Base-by-base conservation (phyloP, 2,888 invertebrate genomes). In the Spisula subtruncata region DNA sequence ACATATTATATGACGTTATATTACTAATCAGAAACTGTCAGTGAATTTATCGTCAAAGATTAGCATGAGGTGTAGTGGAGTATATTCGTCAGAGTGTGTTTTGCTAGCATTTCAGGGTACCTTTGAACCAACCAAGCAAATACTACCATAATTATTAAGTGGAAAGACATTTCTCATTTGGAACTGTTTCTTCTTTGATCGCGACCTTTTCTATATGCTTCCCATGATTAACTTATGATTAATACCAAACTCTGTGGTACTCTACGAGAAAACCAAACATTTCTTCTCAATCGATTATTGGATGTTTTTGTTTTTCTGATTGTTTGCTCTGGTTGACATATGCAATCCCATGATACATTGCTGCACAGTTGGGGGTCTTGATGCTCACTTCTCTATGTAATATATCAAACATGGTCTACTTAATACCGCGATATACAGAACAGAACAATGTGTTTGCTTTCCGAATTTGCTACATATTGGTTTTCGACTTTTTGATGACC, bases 271-370 rank as follows among this genome's bases (percentile, higher is more conserved):
- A 54, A 79, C 51, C 14, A 10, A 29, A 56, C 41, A 85, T 85
- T 56, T 85, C 80, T 51, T 29, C 54, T 20, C 4, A 54, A 85
- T 85, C 75, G 85, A 85, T 85, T 75, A 46, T 18, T 12, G 48
- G 32, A 82, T 54, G 14, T 82, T 29, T 71, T 35, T 8, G 35
- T 32, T 71, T 66, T 48, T 84, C 48, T 35, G 66, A 71, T 84
- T 84, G 41, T 35, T 84, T 84, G 84, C 41, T 66, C 35, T 20
- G 18, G 66, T 81, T 81, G 86, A 86, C 86, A 56, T 81, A 20
- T 60, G 86, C 80, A 56, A 86, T 56, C 60, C 81, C 51, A 60
- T 86, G 86, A 86, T 86, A 81, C 86, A 86, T 86, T 56, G 51
- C n/a, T 16, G 56, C 60, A 81, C 56, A 41, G 79, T 35, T 71